Conservation (phyloP, 2,888 invertebrate genomes). For the Lepidocyrtinus sp. region DNA sequence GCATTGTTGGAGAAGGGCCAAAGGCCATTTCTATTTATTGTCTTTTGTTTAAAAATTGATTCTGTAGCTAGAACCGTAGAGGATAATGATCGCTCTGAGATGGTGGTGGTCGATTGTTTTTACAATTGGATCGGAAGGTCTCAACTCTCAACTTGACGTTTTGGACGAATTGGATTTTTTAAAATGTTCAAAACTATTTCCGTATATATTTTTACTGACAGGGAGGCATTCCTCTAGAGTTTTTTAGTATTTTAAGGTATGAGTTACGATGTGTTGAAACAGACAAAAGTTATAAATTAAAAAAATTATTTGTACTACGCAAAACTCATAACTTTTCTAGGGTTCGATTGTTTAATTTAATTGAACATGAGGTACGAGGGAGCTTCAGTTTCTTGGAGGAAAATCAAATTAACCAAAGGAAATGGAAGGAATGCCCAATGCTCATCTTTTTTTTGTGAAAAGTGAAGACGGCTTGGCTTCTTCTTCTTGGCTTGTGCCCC, state of each 20-base stretch:
- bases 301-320: too few species aligned
- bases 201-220: too few species aligned
- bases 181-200: too few species aligned
- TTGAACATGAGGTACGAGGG: background rate
- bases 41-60: too few species aligned
- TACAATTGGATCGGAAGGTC: background rate
- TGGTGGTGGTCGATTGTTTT: conserved; percentile 18
- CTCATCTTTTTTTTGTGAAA: too few species aligned
- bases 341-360: background rate
- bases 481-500: too few species aligned
- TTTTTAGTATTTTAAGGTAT: too few species aligned
- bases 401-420: background rate
- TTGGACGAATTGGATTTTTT: background rate
- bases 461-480: too few species aligned
- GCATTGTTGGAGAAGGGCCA: conserved; percentile 20
- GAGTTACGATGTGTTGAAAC: conserved; percentile 3
- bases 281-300: conserved; percentile 3
- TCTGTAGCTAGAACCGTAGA: background rate
- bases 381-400: conserved; percentile 4
- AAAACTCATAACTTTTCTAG: too few species aligned
- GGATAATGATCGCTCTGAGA: background rate
- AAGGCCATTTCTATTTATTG: conserved; percentile 20
- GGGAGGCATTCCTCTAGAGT: too few species aligned
- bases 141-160: background rate
- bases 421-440: too few species aligned